Percentiles rank a stretch among this genome's conserved stretches.
These are phyloP conservation scores for Neocloeon triangulifer DNA, from an alignment of 1,140 invertebrate species.

Conservation along the genomic window DNA sequence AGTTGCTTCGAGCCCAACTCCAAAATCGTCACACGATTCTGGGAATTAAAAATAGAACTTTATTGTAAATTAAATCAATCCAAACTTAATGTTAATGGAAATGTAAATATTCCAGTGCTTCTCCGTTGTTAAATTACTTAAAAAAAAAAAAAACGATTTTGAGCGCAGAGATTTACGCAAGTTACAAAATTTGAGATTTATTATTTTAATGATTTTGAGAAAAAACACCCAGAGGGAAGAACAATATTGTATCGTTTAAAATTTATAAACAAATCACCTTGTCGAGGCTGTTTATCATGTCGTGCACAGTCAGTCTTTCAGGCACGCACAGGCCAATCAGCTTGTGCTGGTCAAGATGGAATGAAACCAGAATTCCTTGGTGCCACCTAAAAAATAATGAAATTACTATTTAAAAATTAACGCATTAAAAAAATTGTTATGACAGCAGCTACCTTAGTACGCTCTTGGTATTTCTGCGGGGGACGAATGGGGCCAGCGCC, in stretches of 20 bases:
- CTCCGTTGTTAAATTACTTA: not conserved
- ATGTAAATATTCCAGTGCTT: no score
- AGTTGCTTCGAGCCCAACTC: conserved; percentile 5
- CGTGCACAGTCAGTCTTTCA: conserved; percentile 11
- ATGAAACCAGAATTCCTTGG: conserved; percentile 11
- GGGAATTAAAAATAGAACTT: conserved; percentile 4
- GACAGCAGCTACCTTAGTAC: not conserved
- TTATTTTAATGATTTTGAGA: no score
- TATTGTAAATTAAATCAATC: not conserved
- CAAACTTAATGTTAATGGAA: no score
- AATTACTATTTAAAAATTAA: not conserved
- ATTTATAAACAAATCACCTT: conserved; percentile 5
- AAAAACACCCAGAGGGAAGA: no score
- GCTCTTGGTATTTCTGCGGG: not conserved
- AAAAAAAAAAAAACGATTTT: no score
- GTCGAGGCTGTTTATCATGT: conserved; percentile 11
- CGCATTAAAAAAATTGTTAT: not conserved
- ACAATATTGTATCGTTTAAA: no score
- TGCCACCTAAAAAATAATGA: conserved; percentile 11
- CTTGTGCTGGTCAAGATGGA: conserved; percentile 10
- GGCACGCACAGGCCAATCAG: conserved; percentile 14
- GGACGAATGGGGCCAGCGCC: conserved; percentile 8
- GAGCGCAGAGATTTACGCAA: not conserved
- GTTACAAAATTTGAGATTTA: conserved; percentile 1
- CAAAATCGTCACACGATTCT: conserved; percentile 9